Conservation (phyloP, 2,113 vertebrate species). For the Plestiodon gilberti region DNA sequence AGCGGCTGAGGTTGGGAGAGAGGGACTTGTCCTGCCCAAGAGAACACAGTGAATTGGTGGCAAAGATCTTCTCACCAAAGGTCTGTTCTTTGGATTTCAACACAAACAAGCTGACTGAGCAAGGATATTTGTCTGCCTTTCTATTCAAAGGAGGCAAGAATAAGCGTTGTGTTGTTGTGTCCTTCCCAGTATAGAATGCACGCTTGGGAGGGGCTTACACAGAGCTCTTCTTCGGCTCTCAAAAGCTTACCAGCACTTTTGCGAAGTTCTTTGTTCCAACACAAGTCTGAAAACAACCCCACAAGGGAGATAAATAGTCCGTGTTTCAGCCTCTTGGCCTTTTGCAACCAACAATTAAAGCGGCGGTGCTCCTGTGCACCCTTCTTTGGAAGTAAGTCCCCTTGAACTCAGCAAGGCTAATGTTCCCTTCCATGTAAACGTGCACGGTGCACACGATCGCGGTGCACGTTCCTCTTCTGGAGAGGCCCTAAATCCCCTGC, state of each 20-base stretch:
- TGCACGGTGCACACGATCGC: neutral
- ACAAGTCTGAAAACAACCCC: neutral
- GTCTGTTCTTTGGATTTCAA: neutral
- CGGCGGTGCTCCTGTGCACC: neutral
- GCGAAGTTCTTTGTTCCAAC: too few relatives aligned
- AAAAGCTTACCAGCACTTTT: too few relatives aligned
- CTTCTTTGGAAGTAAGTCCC: neutral
- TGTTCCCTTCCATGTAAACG: neutral
- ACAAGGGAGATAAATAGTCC: neutral
- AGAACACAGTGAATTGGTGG: neutral
- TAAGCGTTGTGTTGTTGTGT: neutral
- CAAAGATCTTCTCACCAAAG: neutral
- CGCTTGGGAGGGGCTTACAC: neutral
- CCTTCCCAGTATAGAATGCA: neutral
- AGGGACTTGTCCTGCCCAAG: neutral
- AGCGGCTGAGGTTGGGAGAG: too few relatives aligned
- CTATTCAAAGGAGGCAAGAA: neutral
- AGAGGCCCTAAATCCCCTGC: too few relatives aligned
- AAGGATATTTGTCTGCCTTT: neutral
- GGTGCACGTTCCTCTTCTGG: neutral
- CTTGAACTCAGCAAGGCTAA: neutral
- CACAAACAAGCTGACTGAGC: neutral
- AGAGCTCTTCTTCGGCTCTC: neutral
- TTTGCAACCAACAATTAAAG: neutral
- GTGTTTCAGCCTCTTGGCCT: neutral